These are phyloP conservation scores for Acyrthosiphon pisum DNA, from an alignment of 1,140 invertebrate species.

Conservation along the genomic window DNA sequence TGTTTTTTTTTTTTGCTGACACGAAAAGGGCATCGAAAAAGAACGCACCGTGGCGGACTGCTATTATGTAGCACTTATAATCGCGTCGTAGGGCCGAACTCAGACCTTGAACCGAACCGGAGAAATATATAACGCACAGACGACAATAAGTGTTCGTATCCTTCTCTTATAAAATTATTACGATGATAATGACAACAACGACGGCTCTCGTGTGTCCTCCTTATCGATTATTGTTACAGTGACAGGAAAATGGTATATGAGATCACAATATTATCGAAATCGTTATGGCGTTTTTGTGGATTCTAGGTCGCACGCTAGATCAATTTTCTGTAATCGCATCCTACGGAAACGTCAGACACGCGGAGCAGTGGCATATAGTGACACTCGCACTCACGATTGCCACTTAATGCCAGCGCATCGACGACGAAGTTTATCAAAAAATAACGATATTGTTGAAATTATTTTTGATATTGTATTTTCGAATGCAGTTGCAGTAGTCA, in stretches of 20 bases:
- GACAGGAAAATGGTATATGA: not conserved
- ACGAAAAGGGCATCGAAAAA: conserved; percentile 3
- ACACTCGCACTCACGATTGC: not conserved
- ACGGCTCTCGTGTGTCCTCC: not conserved
- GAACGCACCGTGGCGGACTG: not conserved
- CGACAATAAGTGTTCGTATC: not conserved
- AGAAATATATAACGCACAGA: not conserved
- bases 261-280: not conserved
- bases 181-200: not conserved
- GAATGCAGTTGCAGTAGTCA: not conserved
- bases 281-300: not conserved
- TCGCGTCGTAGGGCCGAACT: not conserved
- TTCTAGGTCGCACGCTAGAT: conserved; percentile 20
- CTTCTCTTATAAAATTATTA: conserved; percentile 17
- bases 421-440: not conserved
- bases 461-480: not conserved
- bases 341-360: not conserved
- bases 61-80: not conserved
- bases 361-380: not conserved
- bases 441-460: not conserved
- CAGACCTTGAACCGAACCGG: conserved; percentile 22
- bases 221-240: conserved; percentile 21
- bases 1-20: not conserved
- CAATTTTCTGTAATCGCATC: not conserved
- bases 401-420: not conserved